Conservation (phyloP, 2,113 vertebrate species). For the Cheirogaleus medius region DNA sequence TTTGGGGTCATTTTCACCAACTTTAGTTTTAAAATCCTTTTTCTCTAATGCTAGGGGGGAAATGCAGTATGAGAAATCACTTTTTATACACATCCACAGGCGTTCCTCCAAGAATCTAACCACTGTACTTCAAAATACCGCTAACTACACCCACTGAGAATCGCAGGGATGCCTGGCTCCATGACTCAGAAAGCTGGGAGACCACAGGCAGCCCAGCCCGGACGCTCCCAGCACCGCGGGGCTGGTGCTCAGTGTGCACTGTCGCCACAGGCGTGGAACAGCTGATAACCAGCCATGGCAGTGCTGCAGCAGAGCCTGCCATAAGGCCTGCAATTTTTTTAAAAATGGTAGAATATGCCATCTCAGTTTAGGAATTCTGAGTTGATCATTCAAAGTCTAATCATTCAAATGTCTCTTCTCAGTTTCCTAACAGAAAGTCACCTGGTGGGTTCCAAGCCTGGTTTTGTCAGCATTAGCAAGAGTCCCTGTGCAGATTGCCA, state of each 20-base stretch:
- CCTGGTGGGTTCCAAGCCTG: background rate
- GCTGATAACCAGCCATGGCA: conserved; percentile 84
- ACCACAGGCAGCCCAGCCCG: accelerated
- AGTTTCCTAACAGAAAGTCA: background rate
- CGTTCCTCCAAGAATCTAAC: background rate
- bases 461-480: background rate
- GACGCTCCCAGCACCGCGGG: conserved; percentile 81
- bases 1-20: background rate
- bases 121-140: background rate
- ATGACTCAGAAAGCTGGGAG: background rate
- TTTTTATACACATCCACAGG: background rate
- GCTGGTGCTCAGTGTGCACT: conserved; percentile 87
- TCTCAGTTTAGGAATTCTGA: background rate
- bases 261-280: conserved; percentile 89
- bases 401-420: background rate
- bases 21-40: background rate
- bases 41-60: background rate
- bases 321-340: background rate
- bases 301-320: conserved; percentile 62
- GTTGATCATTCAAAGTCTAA: background rate
- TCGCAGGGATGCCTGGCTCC: accelerated
- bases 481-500: background rate
- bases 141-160: background rate
- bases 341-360: background rate
- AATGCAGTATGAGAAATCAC: background rate